A percentile compares a stretch with the other conserved stretches of the same genome.
These are phyloP conservation scores for Scolanthus callimorphus DNA, from an alignment of 92 coral and sea anemone genomes.

Conservation along the genomic window DNA sequence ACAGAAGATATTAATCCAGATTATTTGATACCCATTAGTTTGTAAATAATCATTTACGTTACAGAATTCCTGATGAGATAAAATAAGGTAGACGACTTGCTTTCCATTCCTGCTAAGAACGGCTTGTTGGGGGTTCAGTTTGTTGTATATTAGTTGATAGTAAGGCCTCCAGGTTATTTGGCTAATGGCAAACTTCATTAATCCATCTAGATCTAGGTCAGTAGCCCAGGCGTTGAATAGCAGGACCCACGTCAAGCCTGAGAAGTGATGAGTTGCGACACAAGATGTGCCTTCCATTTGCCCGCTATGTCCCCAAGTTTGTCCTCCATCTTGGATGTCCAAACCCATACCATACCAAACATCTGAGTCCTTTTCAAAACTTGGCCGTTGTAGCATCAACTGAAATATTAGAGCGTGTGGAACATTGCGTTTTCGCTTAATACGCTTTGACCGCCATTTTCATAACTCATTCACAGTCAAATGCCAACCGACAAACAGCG, in stretches of 20 bases:
- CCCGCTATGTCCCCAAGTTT: slow-evolving; percentile 36
- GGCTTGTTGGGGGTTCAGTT: no score
- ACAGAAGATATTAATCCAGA: slow-evolving; percentile 18
- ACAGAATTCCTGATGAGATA: slow-evolving; percentile 10
- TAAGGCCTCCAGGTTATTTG: background rate
- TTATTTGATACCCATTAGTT: slow-evolving; percentile 10
- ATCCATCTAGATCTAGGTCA: slow-evolving; percentile 26
- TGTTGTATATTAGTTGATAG: no score
- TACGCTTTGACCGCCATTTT: no score
- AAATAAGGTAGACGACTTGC: slow-evolving; percentile 9
- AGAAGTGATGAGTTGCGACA: slow-evolving; percentile 24
- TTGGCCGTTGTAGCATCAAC: slow-evolving; percentile 22
- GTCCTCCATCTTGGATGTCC: slow-evolving; percentile 24
- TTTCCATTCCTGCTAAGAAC: slow-evolving; percentile 5
- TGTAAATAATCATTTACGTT: slow-evolving; percentile 4
- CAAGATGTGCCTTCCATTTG: slow-evolving; percentile 45
- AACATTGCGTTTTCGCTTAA: no score
- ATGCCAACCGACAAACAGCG: no score
- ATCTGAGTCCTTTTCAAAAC: slow-evolving; percentile 6
- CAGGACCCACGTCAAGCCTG: slow-evolving; percentile 32
- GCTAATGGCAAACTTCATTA: slow-evolving; percentile 24
- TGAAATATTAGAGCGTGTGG: no score
- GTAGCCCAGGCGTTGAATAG: slow-evolving; percentile 41
- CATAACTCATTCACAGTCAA: no score
- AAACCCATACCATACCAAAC: slow-evolving; percentile 43